Evolutionary conservation across 35 echinoderm and acorn worm species (phyloP), one percentile per base, ranked within the genome.

Genomic region (Apostichopus californicus): DNA sequence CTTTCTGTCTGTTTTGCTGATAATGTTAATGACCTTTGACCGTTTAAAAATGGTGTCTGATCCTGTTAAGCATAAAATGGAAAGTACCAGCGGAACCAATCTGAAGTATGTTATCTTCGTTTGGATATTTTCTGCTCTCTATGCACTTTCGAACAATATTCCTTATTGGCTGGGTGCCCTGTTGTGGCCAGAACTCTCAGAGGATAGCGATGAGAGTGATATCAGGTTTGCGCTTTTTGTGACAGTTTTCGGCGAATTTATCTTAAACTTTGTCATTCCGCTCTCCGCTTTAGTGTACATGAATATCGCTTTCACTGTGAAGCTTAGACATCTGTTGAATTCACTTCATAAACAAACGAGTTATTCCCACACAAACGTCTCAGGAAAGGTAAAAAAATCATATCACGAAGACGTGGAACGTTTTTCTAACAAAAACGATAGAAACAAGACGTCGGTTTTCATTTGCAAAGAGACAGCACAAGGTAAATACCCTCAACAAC

Each of bases 21-120:
- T 85, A 59, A 57, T 85, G 6, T 57, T 21, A 55, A 85, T 85
- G 81, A 85, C 81, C 11, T 58, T 57, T 18, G 81, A 85, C 57
- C 81, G 81, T 11, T 12, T 85, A 22, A 54, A 18, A n/a, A 85
- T 85, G 81, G 12, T 85, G 17, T 60, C 17, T 56, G 58, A 85
- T 58, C 81, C 81, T 54, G 58, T 85, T 15, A 85, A 85, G 55
- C 58, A 85, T 11, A 85, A 60, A 85, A 14, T 25, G 7, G 14
- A 18, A 56, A 85, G 56, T 85, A 85, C 55, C 55, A 22, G 20
- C 2, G 2, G 20, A 20, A 58, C 17, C 9, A 58, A 59, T 55
- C 15, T 18, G 2, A 85, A 85, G n/a, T 22, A 22, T 11, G 54
- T 85, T 59, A 15, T 23, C 7, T 58, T 85, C 0, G 20, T 24